Percentiles rank a stretch among this genome's conserved stretches.
Conservation (phyloP, 2,888 invertebrate genomes). For the Hymenopus coronatus region DNA sequence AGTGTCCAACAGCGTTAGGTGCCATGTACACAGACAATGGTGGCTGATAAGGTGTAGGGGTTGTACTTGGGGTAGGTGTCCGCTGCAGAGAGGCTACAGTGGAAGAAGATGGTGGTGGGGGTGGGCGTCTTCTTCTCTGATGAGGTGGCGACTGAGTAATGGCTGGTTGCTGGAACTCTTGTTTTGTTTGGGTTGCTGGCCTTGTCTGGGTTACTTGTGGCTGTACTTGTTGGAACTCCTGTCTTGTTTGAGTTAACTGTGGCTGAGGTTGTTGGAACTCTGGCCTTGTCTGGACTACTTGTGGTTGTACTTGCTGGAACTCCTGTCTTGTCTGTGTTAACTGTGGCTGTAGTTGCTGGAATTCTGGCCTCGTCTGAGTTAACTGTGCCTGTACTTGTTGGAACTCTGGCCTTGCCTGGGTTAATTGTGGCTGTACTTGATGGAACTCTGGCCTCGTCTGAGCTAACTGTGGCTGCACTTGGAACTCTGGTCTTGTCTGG, state of each 20-base stretch:
- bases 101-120: slow-evolving; percentile 37
- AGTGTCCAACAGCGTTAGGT: slow-evolving; percentile 44
- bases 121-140: background rate
- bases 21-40: slow-evolving; percentile 77
- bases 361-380: background rate
- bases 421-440: background rate
- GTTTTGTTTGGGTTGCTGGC: slow-evolving; percentile 35
- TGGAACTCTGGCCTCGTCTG: background rate
- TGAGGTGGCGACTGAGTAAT: background rate
- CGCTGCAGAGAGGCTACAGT: slow-evolving; percentile 32
- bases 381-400: background rate
- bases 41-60: slow-evolving; percentile 68
- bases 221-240: background rate
- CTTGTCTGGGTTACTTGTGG: slow-evolving; percentile 38
- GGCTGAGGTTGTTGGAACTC: background rate
- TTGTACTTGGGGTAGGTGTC: background rate
- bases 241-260: background rate
- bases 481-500: background rate
- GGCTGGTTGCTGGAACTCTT: background rate
- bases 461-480: background rate
- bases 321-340: background rate
- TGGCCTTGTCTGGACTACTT: background rate
- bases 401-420: background rate
- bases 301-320: background rate
- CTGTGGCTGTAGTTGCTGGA: background rate